A percentile compares a stretch with the other conserved stretches of the same genome.
Evolutionary conservation across 2,888 invertebrate species (phyloP).

Genomic region (Loripinus fragilis): DNA sequence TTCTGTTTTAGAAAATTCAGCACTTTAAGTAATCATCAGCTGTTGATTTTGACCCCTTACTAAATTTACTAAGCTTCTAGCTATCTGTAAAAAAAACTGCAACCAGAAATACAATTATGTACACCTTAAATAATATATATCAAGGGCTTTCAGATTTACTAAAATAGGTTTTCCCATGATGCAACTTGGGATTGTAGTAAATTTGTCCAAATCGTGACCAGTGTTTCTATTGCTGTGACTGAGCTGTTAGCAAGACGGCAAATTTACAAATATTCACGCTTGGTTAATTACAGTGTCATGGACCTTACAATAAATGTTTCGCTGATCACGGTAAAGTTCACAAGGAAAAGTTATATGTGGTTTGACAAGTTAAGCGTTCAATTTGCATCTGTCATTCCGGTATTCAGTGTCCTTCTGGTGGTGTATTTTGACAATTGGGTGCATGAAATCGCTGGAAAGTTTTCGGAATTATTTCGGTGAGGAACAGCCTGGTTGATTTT

Average conservation of each 20-base stretch:
- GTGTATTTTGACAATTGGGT: not conserved
- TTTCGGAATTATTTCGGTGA: not conserved
- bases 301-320: slow-evolving; percentile 15
- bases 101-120: too few species aligned
- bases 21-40: too few species aligned
- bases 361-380: not conserved
- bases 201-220: slow-evolving; percentile 18
- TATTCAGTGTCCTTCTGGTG: not conserved
- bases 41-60: too few species aligned
- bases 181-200: not conserved
- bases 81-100: too few species aligned
- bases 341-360: slow-evolving; percentile 2
- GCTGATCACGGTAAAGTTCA: slow-evolving; percentile 14
- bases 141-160: too few species aligned
- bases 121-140: too few species aligned
- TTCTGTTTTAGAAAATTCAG: too few species aligned
- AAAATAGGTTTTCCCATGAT: not conserved
- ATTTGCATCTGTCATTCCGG: not conserved
- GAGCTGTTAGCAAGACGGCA: slow-evolving; percentile 14
- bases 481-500: too few species aligned
- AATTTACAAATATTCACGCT: slow-evolving; percentile 7
- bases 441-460: not conserved
- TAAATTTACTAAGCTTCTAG: too few species aligned
- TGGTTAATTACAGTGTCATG: slow-evolving; percentile 5
- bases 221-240: slow-evolving; percentile 11